These are phyloP conservation scores for Meganola albula DNA, from an alignment of 2,888 invertebrate species.

Conservation along the genomic window DNA sequence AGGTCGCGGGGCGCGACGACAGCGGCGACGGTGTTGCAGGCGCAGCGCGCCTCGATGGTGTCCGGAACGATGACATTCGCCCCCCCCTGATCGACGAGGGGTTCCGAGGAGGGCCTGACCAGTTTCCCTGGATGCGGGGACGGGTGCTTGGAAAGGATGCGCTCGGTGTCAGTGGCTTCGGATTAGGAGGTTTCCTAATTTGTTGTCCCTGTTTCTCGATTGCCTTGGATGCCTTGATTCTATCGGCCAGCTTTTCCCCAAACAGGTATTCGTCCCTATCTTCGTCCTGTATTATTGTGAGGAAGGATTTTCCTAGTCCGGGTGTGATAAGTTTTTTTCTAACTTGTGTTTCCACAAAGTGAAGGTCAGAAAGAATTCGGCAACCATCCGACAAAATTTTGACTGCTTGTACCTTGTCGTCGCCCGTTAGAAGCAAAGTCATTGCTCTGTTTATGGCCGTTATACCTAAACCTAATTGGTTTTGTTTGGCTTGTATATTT, in stretches of 20 bases:
- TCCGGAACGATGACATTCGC: background rate
- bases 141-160: background rate
- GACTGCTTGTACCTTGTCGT: slow-evolving; percentile 1
- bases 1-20: background rate
- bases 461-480: slow-evolving; percentile 3
- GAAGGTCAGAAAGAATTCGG: background rate
- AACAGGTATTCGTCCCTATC: slow-evolving; percentile 1
- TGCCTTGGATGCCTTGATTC: slow-evolving; percentile 1
- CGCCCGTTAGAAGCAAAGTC: background rate
- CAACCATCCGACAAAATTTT: slow-evolving; percentile 1
- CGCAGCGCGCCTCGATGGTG: background rate
- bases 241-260: slow-evolving; percentile 1
- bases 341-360: background rate
- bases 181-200: background rate
- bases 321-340: background rate
- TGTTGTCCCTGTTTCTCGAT: slow-evolving; percentile 1
- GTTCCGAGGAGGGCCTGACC: background rate
- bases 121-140: slow-evolving; percentile 1
- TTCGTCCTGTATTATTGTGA: background rate
- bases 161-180: background rate
- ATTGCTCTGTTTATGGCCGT: slow-evolving; percentile 1
- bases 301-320: background rate
- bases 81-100: background rate
- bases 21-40: background rate
- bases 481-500: slow-evolving; percentile 2